Percentiles rank a stretch among this genome's conserved stretches.
Evolutionary conservation across 2,888 invertebrate species (phyloP).

Genomic region (Chesias legatella): DNA sequence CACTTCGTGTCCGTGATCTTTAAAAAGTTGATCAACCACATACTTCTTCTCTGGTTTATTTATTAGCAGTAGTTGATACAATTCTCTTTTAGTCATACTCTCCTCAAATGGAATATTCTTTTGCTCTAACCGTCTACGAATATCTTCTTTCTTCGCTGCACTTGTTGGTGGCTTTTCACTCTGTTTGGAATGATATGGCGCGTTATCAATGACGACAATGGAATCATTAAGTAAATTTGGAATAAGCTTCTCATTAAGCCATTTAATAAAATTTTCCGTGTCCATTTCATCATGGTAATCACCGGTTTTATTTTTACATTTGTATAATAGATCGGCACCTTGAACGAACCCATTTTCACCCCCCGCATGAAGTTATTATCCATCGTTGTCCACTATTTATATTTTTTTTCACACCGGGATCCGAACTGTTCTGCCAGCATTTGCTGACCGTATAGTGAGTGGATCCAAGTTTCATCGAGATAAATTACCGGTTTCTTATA

Average conservation of each 20-base stretch:
- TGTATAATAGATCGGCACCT: slow-evolving; percentile 25
- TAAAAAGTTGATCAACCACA: no score
- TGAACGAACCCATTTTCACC: slow-evolving; percentile 25
- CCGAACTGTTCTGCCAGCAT: slow-evolving; percentile 29
- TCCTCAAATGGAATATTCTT: no score
- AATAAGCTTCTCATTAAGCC: slow-evolving; percentile 27
- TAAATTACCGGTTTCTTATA: slow-evolving; percentile 31
- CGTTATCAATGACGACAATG: no score
- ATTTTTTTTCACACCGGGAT: slow-evolving; percentile 20
- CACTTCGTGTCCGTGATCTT: no score
- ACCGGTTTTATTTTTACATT: slow-evolving; percentile 22
- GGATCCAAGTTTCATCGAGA: slow-evolving; percentile 16
- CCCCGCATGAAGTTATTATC: slow-evolving; percentile 28
- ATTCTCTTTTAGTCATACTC: no score
- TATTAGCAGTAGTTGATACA: no score
- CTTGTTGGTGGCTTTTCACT: slow-evolving; percentile 11
- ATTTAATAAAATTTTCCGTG: slow-evolving; percentile 25
- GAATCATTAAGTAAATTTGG: slow-evolving; percentile 31
- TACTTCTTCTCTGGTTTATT: no score
- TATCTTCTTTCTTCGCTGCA: no score
- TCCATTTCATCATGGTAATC: no score
- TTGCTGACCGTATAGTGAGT: slow-evolving; percentile 23
- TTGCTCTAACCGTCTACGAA: no score
- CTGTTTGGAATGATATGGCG: slow-evolving; percentile 24
- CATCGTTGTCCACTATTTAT: slow-evolving; percentile 21